These are phyloP conservation scores for Sebastiscus tertius DNA, from an alignment of 2,797 vertebrate species.

Conservation along the genomic window DNA sequence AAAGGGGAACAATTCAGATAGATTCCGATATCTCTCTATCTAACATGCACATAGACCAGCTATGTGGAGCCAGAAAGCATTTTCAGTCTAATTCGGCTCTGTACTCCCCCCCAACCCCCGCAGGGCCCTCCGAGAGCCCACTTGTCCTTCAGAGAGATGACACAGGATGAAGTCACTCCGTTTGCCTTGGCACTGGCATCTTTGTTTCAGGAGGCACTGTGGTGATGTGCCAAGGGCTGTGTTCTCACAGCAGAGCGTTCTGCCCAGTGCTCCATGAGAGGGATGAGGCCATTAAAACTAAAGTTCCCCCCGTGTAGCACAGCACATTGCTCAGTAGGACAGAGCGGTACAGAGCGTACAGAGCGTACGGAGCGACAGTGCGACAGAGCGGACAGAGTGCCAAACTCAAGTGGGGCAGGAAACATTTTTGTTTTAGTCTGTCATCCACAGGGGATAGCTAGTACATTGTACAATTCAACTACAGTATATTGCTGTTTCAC, in stretches of 20 bases:
- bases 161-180: slow-evolving; percentile 73
- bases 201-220: slow-evolving; percentile 43
- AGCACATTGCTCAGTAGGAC: slow-evolving; percentile 16
- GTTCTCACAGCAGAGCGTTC: slow-evolving; percentile 52
- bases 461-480: neutral
- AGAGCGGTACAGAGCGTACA: neutral
- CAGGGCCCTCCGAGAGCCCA: slow-evolving; percentile 25
- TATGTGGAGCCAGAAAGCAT: slow-evolving; percentile 18
- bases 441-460: neutral
- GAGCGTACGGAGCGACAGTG: no score
- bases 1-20: neutral
- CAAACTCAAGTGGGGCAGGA: neutral
- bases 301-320: slow-evolving; percentile 35
- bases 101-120: neutral
- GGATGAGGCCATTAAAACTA: slow-evolving; percentile 44
- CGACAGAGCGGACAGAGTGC: neutral
- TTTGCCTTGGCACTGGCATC: slow-evolving; percentile 61
- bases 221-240: slow-evolving; percentile 54
- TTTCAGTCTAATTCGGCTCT: slow-evolving; percentile 4
- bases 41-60: neutral
- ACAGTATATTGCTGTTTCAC: neutral
- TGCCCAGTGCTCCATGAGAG: slow-evolving; percentile 39
- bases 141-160: slow-evolving; percentile 66
- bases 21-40: neutral
- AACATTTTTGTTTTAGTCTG: neutral